phyloP scores from a whole-genome alignment of 1,140 invertebrate genomes.

The Zaprionus nigranus region DNA sequence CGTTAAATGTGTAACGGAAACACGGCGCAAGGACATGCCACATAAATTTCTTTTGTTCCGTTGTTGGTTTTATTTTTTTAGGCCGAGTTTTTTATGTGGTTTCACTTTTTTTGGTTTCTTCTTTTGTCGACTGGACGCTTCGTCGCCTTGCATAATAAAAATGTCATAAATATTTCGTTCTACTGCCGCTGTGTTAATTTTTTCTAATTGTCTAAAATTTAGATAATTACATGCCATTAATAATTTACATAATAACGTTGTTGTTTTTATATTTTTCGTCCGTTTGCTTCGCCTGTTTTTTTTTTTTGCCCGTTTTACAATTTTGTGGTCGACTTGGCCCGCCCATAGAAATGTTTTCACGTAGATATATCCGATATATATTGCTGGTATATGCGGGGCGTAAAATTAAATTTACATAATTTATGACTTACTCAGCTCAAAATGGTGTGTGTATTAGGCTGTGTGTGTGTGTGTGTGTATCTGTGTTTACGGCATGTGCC shows the following conservation, averaged over 20 bases:
- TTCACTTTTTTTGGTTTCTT: constrained; percentile 21
- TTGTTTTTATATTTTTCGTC: constrained; percentile 15
- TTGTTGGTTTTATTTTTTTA: constrained; percentile 28
- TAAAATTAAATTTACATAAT: constrained; percentile 83
- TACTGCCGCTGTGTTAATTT: constrained; percentile 64
- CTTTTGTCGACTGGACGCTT: constrained; percentile 23
- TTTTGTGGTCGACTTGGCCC: constrained; percentile 70
- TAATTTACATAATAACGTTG: constrained; percentile 78
- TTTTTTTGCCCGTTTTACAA: constrained; percentile 52
- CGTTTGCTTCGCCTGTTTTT: constrained; percentile 6
- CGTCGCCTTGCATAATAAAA: constrained; percentile 67
- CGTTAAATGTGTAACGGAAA: constrained; percentile 79
- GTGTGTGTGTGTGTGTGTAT: constrained; percentile 11
- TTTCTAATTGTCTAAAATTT: constrained; percentile 82
- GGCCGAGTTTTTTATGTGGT: constrained; percentile 8
- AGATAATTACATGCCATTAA: constrained; percentile 82
- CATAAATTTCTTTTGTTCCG: constrained; percentile 51
- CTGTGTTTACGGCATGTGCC: constrained; percentile 58
- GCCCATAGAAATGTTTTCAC: constrained; percentile 30
- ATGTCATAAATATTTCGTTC: constrained; percentile 73
- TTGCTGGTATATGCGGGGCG: constrained; percentile 53
- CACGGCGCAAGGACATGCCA: constrained; percentile 52
- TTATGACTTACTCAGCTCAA: constrained; percentile 80
- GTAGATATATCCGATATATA: constrained; percentile 30
- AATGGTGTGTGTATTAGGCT: constrained; percentile 47